Evolutionary conservation across 2,113 vertebrate genomes (phyloP).

Genomic region (Narcine bancroftii): DNA sequence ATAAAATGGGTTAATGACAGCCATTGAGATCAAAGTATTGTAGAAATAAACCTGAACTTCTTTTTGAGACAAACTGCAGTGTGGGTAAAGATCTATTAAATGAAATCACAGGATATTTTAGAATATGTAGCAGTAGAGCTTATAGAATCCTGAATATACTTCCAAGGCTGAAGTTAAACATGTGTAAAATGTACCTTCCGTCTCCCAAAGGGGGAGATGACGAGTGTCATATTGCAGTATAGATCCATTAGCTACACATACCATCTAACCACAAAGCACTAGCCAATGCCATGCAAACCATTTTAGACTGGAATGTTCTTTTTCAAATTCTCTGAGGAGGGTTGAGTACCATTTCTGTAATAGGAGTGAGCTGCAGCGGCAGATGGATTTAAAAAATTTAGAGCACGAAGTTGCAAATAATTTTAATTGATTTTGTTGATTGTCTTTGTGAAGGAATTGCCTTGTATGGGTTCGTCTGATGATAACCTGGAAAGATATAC

Average conservation of each 20-base stretch:
- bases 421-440: slow-evolving; percentile 23
- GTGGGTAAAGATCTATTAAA: background rate
- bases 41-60: background rate
- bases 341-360: slow-evolving; percentile 8
- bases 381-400: slow-evolving; percentile 20
- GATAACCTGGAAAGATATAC: background rate
- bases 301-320: slow-evolving; percentile 54
- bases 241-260: slow-evolving; percentile 66
- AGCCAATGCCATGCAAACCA: slow-evolving; percentile 52
- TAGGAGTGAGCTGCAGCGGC: background rate
- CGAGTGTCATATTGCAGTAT: slow-evolving; percentile 61
- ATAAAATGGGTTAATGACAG: background rate
- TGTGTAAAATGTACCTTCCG: slow-evolving; percentile 53
- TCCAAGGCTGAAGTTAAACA: slow-evolving; percentile 54
- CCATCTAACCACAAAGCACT: slow-evolving; percentile 51
- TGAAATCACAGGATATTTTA: slow-evolving; percentile 29
- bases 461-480: background rate
- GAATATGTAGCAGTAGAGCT: slow-evolving; percentile 2
- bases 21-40: background rate
- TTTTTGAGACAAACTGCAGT: background rate
- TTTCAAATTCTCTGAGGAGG: background rate
- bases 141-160: slow-evolving; percentile 26
- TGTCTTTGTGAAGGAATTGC: background rate
- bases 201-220: slow-evolving; percentile 55
- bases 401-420: background rate